A percentile compares a stretch with the other conserved stretches of the same genome.
phyloP scores from a whole-genome alignment of 2,113 vertebrate genomes.

The Hippocampus comes region DNA sequence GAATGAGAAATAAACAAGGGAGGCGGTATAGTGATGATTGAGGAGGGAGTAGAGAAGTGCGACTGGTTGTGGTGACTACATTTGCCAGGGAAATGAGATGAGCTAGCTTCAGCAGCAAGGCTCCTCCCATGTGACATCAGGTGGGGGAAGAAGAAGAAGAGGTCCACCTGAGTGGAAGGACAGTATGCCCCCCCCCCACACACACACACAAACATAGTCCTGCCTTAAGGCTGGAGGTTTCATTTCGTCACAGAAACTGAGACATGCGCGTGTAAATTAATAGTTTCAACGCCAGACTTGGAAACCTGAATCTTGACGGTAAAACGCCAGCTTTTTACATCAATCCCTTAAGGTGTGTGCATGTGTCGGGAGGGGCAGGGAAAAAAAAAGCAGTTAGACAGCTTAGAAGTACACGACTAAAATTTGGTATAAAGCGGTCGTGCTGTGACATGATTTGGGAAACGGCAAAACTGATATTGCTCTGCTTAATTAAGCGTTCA shows the following conservation, averaged over 20 bases:
- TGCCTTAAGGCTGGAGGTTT: conserved; percentile 32
- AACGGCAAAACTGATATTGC: background rate
- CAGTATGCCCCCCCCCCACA: conserved; percentile 32
- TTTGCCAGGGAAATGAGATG: conserved; percentile 73
- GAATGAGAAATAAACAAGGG: conserved; percentile 42
- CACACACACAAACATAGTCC: conserved; percentile 18
- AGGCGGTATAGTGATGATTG: conserved; percentile 31
- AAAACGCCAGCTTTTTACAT: conserved; percentile 30
- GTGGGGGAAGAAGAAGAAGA: conserved; percentile 47
- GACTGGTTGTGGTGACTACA: conserved; percentile 67
- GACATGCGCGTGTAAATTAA: conserved; percentile 42
- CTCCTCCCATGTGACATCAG: conserved; percentile 67
- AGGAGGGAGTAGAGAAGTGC: conserved; percentile 57
- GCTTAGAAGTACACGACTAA: conserved; percentile 8
- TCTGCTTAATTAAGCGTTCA: no score
- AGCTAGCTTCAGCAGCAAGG: conserved; percentile 43
- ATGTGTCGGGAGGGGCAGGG: no score
- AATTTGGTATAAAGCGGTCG: conserved; percentile 1
- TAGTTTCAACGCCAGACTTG: conserved; percentile 21
- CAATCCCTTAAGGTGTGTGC: conserved; percentile 6
- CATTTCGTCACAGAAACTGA: conserved; percentile 38
- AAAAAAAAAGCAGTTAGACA: background rate
- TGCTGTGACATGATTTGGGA: background rate
- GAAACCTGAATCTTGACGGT: conserved; percentile 29
- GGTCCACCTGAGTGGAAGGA: conserved; percentile 57